Conservation (phyloP, 2,113 vertebrate species). For the Dipodomys merriami region DNA sequence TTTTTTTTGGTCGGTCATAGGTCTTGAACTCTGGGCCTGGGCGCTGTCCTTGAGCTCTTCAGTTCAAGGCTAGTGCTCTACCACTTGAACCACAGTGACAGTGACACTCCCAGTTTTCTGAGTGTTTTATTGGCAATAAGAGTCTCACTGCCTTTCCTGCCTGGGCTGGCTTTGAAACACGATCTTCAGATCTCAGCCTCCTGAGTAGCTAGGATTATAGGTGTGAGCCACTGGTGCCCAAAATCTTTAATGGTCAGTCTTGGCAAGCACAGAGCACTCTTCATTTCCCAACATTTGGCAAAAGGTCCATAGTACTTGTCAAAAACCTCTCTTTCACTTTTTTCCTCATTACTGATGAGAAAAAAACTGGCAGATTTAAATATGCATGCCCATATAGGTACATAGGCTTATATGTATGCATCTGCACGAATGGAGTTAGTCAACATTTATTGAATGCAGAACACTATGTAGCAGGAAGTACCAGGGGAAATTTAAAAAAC, state of each 20-base stretch:
- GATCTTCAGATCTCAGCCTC: no score
- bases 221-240: no score
- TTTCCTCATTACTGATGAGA: slow-evolving; percentile 51
- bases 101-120: no score
- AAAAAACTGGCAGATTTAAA: slow-evolving; percentile 58
- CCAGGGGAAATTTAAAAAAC: slow-evolving; percentile 35
- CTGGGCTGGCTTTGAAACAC: no score
- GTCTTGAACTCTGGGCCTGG: no score
- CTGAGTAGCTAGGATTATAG: no score
- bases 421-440: slow-evolving; percentile 42
- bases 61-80: no score
- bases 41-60: no score
- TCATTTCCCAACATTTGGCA: slow-evolving; percentile 13
- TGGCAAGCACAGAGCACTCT: not conserved
- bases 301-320: not conserved
- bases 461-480: slow-evolving; percentile 55
- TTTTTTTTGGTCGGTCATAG: no score
- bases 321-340: slow-evolving; percentile 38
- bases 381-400: slow-evolving; percentile 47
- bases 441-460: slow-evolving; percentile 63
- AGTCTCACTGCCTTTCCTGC: no score
- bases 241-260: slow-evolving; percentile 39
- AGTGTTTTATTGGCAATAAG: no score
- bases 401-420: slow-evolving; percentile 52
- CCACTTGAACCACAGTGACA: no score